Evolutionary conservation across 2,888 invertebrate genomes (phyloP), one percentile per base, ranked within the genome.

Genomic region (Drosophila melanosoma): DNA sequence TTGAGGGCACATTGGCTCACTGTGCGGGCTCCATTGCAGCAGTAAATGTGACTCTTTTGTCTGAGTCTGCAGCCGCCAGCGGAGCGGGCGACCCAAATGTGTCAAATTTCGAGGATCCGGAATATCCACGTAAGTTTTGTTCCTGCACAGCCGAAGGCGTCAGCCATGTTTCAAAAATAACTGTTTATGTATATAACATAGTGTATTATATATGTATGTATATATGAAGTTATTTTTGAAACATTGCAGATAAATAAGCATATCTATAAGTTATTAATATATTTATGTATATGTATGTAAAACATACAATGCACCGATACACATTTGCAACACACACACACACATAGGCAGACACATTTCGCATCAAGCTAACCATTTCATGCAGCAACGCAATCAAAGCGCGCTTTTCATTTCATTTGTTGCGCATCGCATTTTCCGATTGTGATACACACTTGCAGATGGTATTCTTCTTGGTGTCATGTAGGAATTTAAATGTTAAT

Each of bases 1-100:
- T 89, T 17, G 81, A 73, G 52, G 90, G 88, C 40, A 75, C 67
- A 17, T 51, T 66, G 20, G 20, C 69, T 1, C 79, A 80, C 40
- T 87, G 86, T 62, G 71, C 68, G 6, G 87, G 90, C 29, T 87
- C 87, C 49, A 79, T 87, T 53, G 87, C 87, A 29, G 88, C 86
- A 1, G 48, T 76, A 15, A 81, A 83, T 32, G 66, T 77, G 0
- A 69, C 72, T 49, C 54, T 72, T 29, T 17, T 48, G n/a, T 54
- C 73, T 2, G 67, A 69, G 6, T 23, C 26, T 40, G 33, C 54
- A 17, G 36, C 61, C 23, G 40, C 58, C 20, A 63, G 20, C 32
- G 59, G 6, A 10, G 38, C 56, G 2, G 67, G 69, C 10, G 58
- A 60, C 20, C 8, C 20, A 17, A 62, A 53, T 32, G 51, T 23